Evolutionary conservation across 2,797 vertebrate genomes (phyloP), one percentile per base, ranked within the genome.

Genomic region (Remorina albescens): DNA sequence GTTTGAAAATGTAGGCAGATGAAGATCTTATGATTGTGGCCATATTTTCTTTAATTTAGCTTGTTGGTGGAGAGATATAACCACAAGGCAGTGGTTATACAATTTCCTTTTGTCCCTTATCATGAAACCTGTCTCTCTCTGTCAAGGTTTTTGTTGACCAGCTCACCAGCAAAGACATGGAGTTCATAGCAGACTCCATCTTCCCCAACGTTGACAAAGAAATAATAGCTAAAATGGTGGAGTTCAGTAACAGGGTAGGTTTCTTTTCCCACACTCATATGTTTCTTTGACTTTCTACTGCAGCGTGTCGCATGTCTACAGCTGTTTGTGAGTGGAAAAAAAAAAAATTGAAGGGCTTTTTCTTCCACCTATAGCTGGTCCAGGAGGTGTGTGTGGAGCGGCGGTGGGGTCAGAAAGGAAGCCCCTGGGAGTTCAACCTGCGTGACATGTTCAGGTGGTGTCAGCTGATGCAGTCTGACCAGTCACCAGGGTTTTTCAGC

Each of bases 361-460:
- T 19, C 4, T 68, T 25, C 10, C 49, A 71, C 54, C 74, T 18
- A 34, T 78, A 99, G 98, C 93, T 99, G 41, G 95, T 97, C 37
- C 92, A 95, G 60, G 96, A 98, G 83, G 95, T 99, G 65, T 95
- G 90, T 65, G 74, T 94, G 71, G 96, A 98, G 86, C 96, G 95
- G 76, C 95, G 85, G 32, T 99, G 98, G 97, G 98, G 98, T 4
- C 97, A 98, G 83, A 97, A 93, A 90, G 98, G 98, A 87, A 96
- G 96, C 63, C 97, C 98, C 2, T 99, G 98, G 98, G 98, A 99
- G 86, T 99, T 99, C 91, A 99, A 99, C 85, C 93, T 99, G 56
- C 95, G 98, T 0, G 98, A 99, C 86, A 93, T 99, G 88, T 99
- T 97, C 86, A 97, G 98, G 25, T 99, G 98, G 98, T 99, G 98